A percentile compares a stretch with the other conserved stretches of the same genome.
Conservation (phyloP, 2,797 vertebrate genomes). For the Cichlasoma orientale region DNA sequence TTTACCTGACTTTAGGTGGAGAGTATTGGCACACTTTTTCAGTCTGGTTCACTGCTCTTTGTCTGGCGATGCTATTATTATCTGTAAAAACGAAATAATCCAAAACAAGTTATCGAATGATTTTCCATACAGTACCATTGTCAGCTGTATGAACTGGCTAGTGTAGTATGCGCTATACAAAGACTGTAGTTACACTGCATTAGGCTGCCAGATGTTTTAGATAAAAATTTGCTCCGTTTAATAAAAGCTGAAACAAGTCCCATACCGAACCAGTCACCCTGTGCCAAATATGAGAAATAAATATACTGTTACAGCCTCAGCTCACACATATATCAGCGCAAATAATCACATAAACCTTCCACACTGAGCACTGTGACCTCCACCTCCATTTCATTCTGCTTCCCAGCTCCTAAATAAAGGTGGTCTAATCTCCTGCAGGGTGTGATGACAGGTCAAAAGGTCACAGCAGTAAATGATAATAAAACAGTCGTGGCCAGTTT, state of each 20-base stretch:
- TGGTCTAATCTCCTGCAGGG: conserved; percentile 60
- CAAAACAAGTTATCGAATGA: not conserved
- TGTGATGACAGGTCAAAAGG: conserved; percentile 61
- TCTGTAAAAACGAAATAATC: not conserved
- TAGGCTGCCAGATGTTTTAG: not conserved
- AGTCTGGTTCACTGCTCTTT: conserved; percentile 1
- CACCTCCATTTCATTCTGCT: conserved; percentile 45
- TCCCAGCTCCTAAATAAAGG: conserved; percentile 62
- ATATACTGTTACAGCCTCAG: conserved; percentile 7
- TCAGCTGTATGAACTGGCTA: not conserved
- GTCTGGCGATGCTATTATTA: not conserved
- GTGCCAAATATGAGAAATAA: conserved; percentile 3
- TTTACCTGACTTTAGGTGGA: not conserved
- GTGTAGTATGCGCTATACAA: not conserved
- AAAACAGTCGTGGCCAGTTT: conserved; percentile 54
- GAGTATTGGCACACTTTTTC: not conserved
- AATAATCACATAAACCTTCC: conserved; percentile 58
- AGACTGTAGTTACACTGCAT: not conserved
- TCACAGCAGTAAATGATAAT: conserved; percentile 68
- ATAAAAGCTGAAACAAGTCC: not conserved
- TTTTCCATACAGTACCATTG: not conserved
- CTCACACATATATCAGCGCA: conserved; percentile 47
- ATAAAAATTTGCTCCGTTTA: not conserved
- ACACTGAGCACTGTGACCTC: conserved; percentile 49
- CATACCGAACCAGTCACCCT: not conserved